Conservation (phyloP, 2,888 invertebrate genomes). For the Cyclophora albipunctata region DNA sequence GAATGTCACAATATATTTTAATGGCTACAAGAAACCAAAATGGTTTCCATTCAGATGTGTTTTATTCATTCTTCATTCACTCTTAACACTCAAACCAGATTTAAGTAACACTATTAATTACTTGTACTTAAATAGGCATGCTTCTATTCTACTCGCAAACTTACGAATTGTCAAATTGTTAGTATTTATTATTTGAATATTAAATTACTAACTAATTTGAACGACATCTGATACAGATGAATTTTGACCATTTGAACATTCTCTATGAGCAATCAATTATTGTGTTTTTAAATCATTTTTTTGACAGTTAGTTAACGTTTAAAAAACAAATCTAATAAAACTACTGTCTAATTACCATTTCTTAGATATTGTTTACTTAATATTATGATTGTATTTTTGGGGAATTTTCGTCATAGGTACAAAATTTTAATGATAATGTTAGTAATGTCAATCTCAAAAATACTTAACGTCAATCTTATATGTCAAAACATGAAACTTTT, state of each 20-base stretch:
- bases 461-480: conserved; percentile 19
- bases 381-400: conserved; percentile 6
- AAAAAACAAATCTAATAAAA: too few relatives aligned
- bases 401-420: conserved; percentile 13
- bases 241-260: conserved; percentile 54
- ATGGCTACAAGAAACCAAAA: too few relatives aligned
- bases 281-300: conserved; percentile 17
- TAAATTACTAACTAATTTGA: conserved; percentile 59
- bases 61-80: conserved; percentile 24
- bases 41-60: too few relatives aligned
- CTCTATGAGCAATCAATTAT: conserved; percentile 50
- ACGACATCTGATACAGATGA: conserved; percentile 74
- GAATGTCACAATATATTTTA: too few relatives aligned
- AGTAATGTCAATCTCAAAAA: conserved; percentile 33
- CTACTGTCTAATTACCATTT: too few relatives aligned
- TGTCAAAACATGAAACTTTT: conserved; percentile 21
- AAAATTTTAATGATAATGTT: conserved; percentile 28
- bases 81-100: conserved; percentile 57
- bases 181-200: conserved; percentile 45
- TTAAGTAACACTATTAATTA: conserved; percentile 55
- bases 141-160: conserved; percentile 56
- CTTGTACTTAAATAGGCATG: conserved; percentile 74
- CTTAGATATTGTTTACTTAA: too few relatives aligned
- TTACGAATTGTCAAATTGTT: conserved; percentile 53
- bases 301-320: conserved; percentile 10